Evolutionary conservation across 2,888 invertebrate species (phyloP).

Genomic region (Cephus runcator): DNA sequence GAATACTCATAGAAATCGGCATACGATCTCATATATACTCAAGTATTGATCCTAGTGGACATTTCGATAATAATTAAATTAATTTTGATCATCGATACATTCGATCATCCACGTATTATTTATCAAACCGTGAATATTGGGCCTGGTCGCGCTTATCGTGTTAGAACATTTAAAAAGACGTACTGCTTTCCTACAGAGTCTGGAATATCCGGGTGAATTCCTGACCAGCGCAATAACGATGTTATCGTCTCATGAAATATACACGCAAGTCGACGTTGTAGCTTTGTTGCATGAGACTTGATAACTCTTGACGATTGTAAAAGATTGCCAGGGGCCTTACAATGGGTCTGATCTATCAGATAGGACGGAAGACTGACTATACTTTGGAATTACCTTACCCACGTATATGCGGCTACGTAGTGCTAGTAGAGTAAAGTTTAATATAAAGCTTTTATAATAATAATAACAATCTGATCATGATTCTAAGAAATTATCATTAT

Average conservation of each 20-base stretch:
- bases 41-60: too few relatives aligned
- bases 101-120: too few relatives aligned
- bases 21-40: neutral
- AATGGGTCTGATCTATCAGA: slow-evolving; percentile 9
- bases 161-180: neutral
- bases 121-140: too few relatives aligned
- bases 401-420: neutral
- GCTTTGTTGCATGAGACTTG: slow-evolving; percentile 26
- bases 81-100: too few relatives aligned
- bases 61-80: too few relatives aligned
- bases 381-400: neutral
- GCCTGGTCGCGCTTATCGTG: neutral
- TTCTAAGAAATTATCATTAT: neutral
- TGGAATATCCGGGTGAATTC: slow-evolving; percentile 40
- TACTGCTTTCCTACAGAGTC: neutral
- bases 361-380: neutral
- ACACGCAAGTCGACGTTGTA: slow-evolving; percentile 29
- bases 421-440: neutral
- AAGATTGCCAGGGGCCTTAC: slow-evolving; percentile 16
- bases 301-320: slow-evolving; percentile 28
- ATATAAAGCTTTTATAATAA: neutral
- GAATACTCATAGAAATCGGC: neutral
- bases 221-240: slow-evolving; percentile 41
- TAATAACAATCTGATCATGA: neutral
- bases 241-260: slow-evolving; percentile 39